Conservation (phyloP, 2,888 invertebrate genomes). For the Tryphoninae sp. region DNA sequence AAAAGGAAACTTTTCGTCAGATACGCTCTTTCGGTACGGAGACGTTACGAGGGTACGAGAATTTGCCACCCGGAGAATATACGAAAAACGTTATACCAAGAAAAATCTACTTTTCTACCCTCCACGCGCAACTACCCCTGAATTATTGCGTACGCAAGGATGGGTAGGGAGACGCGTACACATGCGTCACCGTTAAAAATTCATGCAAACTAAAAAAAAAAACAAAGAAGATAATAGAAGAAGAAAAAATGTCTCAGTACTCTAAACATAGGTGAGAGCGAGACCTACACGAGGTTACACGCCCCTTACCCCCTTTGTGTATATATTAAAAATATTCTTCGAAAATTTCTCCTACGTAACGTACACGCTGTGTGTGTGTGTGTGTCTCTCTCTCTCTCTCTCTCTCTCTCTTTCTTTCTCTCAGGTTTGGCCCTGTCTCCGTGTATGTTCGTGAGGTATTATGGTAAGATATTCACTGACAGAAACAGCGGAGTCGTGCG, state of each 20-base stretch:
- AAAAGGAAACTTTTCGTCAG: no score
- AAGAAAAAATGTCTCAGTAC: neutral
- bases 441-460: constrained; percentile 66
- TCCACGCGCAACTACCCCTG: no score
- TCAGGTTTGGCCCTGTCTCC: constrained; percentile 8
- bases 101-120: no score
- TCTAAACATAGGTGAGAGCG: neutral
- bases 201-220: neutral
- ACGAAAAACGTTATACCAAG: no score
- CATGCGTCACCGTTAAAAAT: neutral
- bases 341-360: neutral
- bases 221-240: neutral
- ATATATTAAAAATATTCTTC: constrained; percentile 20
- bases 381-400: no score
- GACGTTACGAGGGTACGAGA: no score
- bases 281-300: no score
- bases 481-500: constrained; percentile 74
- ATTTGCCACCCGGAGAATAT: no score
- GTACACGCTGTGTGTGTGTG: no score
- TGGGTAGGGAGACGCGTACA: neutral
- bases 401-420: no score
- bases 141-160: no score
- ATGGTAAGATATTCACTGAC: constrained; percentile 80
- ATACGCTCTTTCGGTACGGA: no score
- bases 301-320: neutral